Evolutionary conservation across 2,797 vertebrate genomes (phyloP).

Genomic region (Morelia viridis): DNA sequence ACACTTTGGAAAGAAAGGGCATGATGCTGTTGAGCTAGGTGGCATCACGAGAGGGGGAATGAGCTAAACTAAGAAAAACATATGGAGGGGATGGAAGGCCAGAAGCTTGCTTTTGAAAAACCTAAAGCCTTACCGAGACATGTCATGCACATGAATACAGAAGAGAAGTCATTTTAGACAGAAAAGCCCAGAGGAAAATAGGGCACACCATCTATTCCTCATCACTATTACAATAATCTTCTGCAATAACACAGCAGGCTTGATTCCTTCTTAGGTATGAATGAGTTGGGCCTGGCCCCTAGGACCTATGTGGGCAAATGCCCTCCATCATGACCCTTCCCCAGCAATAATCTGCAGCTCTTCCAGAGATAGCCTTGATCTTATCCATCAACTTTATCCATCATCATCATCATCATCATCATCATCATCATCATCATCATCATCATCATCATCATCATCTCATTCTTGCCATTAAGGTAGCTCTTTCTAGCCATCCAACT

Average conservation of each 20-base stretch:
- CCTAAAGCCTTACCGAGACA: background rate
- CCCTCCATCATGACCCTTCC: background rate
- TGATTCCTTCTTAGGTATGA: background rate
- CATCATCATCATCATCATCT: background rate
- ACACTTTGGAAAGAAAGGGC: background rate
- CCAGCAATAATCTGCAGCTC: background rate
- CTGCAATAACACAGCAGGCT: background rate
- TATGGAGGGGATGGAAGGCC: background rate
- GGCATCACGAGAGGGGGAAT: background rate
- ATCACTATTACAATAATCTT: background rate
- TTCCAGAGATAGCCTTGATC: background rate
- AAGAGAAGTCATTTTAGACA: background rate
- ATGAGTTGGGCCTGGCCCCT: background rate
- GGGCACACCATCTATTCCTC: background rate
- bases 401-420: too few relatives aligned
- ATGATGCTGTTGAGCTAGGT: background rate
- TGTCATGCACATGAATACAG: background rate
- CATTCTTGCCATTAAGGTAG: background rate
- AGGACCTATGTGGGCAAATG: background rate
- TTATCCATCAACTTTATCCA: background rate
- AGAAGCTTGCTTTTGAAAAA: background rate
- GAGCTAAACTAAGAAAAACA: background rate
- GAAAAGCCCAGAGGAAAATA: background rate
- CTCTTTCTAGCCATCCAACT: background rate
- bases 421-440: too few relatives aligned